Evolutionary conservation across 2,888 invertebrate species (phyloP).

Genomic region (Acronicta psi): DNA sequence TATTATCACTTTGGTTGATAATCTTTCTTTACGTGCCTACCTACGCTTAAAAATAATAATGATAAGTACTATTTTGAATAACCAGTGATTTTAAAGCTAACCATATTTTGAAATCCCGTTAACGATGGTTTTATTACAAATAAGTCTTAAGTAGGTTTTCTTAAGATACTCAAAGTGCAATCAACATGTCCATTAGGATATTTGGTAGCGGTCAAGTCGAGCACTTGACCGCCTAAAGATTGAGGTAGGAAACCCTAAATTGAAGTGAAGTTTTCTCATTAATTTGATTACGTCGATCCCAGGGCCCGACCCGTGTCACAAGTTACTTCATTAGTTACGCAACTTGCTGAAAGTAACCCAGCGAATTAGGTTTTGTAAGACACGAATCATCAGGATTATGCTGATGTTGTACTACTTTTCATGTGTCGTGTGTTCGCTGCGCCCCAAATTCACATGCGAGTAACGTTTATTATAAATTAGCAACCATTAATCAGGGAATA

Average conservation of each 20-base stretch:
- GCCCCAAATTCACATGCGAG: constrained; percentile 10
- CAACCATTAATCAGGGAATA: constrained; percentile 44
- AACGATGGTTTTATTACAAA: background rate
- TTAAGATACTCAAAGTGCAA: constrained; percentile 57
- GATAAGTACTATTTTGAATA: background rate
- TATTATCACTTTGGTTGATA: background rate
- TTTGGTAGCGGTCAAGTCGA: constrained; percentile 62
- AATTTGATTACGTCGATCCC: constrained; percentile 89
- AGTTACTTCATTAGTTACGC: constrained; percentile 89
- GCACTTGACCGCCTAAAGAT: constrained; percentile 85
- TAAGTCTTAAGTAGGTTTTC: background rate
- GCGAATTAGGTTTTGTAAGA: constrained; percentile 85
- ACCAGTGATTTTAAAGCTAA: no score
- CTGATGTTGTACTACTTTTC: constrained; percentile 48
- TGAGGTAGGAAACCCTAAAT: constrained; percentile 86
- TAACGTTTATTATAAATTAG: constrained; percentile 50
- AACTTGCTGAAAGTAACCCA: constrained; percentile 86
- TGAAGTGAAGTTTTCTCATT: constrained; percentile 89
- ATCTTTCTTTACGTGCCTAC: background rate
- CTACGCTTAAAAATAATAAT: background rate
- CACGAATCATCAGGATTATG: constrained; percentile 81
- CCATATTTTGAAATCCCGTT: no score
- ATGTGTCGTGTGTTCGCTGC: constrained; percentile 14
- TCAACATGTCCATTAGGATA: constrained; percentile 68
- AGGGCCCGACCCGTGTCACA: constrained; percentile 87